phyloP scores from a whole-genome alignment of 2,888 invertebrate genomes.

The Dryadula phaetusa region DNA sequence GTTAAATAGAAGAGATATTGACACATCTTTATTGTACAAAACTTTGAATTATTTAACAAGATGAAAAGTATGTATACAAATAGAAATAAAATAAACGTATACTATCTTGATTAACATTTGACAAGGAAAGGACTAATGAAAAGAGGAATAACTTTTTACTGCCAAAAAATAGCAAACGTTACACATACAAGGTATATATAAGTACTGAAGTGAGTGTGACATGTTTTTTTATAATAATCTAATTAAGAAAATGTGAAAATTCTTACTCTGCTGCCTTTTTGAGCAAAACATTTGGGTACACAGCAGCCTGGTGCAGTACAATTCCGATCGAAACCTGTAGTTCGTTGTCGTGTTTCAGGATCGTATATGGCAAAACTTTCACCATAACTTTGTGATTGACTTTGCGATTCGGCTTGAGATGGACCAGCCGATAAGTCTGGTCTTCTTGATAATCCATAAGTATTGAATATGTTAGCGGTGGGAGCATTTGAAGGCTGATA shows the following conservation, averaged over 20 bases:
- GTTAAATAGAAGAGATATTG: too few species aligned
- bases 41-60: too few species aligned
- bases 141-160: too few species aligned
- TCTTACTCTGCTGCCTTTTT: slow-evolving; percentile 91
- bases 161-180: too few species aligned
- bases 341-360: slow-evolving; percentile 70
- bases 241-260: slow-evolving; percentile 33
- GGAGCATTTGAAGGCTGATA: slow-evolving; percentile 43
- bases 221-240: neutral
- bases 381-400: slow-evolving; percentile 52
- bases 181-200: too few species aligned
- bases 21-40: too few species aligned
- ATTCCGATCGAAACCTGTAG: slow-evolving; percentile 78
- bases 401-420: slow-evolving; percentile 56
- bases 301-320: slow-evolving; percentile 89
- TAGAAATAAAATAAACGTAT: too few species aligned
- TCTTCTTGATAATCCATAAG: slow-evolving; percentile 55
- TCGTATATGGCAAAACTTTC: slow-evolving; percentile 68
- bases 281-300: slow-evolving; percentile 94
- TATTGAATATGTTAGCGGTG: slow-evolving; percentile 45
- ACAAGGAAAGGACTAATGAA: too few species aligned
- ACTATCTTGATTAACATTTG: too few species aligned
- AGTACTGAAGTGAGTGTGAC: neutral
- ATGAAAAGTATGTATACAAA: too few species aligned
- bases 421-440: slow-evolving; percentile 51